phyloP scores from a whole-genome alignment of 2,888 invertebrate species.

The Zele albiditarsus region DNA sequence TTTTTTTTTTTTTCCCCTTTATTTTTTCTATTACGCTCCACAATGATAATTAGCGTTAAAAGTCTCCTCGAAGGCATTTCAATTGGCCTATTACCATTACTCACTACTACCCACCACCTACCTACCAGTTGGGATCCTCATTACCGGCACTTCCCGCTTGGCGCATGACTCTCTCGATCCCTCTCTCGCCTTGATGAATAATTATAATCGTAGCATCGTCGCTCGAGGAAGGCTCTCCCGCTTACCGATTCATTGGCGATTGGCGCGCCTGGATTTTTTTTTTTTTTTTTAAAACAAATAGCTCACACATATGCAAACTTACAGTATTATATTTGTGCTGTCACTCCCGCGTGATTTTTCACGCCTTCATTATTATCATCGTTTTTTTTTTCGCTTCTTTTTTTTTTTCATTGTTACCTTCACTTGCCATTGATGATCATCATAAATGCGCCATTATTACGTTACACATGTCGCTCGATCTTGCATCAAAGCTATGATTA shows the following conservation, averaged over 20 bases:
- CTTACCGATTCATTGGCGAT: conserved; percentile 28
- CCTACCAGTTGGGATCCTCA: conserved; percentile 29
- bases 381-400: conserved; percentile 26
- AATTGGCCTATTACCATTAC: conserved; percentile 19
- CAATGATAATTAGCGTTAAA: conserved; percentile 5
- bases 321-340: background rate
- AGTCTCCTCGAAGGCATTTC: conserved; percentile 16
- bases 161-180: conserved; percentile 26
- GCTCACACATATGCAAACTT: background rate
- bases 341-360: background rate
- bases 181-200: conserved; percentile 34
- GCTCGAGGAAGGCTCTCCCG: conserved; percentile 25
- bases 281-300: conserved; percentile 7
- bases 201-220: conserved; percentile 26
- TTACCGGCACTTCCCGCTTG: conserved; percentile 33
- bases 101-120: conserved; percentile 12
- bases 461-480: conserved; percentile 12
- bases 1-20: background rate
- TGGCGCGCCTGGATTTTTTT: conserved; percentile 25
- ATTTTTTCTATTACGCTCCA: background rate
- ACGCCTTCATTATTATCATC: background rate
- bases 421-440: conserved; percentile 4
- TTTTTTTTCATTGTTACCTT: conserved; percentile 36
- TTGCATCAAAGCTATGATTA: conserved; percentile 9
- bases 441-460: conserved; percentile 10